These are phyloP conservation scores for Andrena bicolor DNA, from an alignment of 2,888 invertebrate species.

Conservation along the genomic window DNA sequence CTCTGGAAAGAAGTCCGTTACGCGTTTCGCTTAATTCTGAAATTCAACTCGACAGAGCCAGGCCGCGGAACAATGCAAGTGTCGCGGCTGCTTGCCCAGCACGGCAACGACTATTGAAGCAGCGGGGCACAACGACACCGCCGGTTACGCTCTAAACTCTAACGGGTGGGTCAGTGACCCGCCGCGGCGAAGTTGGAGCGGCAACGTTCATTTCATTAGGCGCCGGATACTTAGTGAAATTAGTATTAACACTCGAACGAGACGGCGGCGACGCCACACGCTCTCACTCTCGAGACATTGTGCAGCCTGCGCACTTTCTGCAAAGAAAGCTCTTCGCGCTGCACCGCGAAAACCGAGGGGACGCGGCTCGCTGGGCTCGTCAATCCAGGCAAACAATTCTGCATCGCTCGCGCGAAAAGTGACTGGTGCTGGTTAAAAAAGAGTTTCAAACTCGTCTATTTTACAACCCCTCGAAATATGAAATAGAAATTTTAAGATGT, in stretches of 20 bases:
- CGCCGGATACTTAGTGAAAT: conserved; percentile 69
- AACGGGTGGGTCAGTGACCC: conserved; percentile 62
- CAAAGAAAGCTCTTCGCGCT: conserved; percentile 51
- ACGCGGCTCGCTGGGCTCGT: not conserved
- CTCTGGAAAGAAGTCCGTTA: not conserved
- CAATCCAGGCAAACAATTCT: no score
- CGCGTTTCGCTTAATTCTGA: conserved; percentile 19
- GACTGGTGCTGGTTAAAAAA: no score
- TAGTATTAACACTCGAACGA: conserved; percentile 65
- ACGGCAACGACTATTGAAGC: conserved; percentile 51
- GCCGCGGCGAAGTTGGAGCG: conserved; percentile 45
- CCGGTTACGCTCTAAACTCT: conserved; percentile 47
- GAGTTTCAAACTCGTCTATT: no score
- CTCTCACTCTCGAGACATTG: conserved; percentile 54
- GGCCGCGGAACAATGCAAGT: conserved; percentile 26
- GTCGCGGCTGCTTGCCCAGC: conserved; percentile 38
- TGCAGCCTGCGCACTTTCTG: conserved; percentile 33
- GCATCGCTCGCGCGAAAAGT: no score
- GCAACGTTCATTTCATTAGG: conserved; percentile 68
- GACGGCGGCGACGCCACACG: conserved; percentile 4
- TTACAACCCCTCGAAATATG: no score
- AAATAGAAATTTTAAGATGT: no score
- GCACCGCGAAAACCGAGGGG: conserved; percentile 24
- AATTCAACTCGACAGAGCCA: conserved; percentile 27
- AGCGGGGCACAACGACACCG: not conserved